A percentile compares a stretch with the other conserved stretches of the same genome.
These are phyloP conservation scores for Rhagonycha fulva DNA, from an alignment of 2,888 invertebrate species.

Conservation along the genomic window DNA sequence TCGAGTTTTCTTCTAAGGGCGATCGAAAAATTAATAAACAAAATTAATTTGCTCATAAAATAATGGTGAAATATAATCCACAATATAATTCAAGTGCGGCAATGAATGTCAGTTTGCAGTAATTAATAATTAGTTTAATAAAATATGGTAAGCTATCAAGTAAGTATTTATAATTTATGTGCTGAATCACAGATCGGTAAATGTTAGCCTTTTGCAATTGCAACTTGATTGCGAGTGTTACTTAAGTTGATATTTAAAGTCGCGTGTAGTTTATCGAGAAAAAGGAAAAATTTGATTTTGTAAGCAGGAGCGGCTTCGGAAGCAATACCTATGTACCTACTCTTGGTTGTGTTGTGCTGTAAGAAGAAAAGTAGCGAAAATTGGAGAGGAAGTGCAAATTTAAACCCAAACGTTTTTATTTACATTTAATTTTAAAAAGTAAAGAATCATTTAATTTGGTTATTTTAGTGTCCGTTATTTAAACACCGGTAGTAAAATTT, in stretches of 20 bases:
- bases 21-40: neutral
- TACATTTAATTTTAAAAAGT: neutral
- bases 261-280: neutral
- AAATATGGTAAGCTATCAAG: constrained; percentile 2
- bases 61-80: constrained; percentile 1
- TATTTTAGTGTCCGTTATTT: neutral
- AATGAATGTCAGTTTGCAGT: constrained; percentile 6
- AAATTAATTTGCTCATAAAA: neutral
- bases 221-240: neutral
- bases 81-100: constrained; percentile 2
- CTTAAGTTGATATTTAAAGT: neutral
- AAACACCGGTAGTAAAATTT: neutral
- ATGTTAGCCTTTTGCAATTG: neutral
- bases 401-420: neutral
- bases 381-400: neutral
- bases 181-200: neutral
- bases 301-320: neutral
- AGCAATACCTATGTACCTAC: too few species aligned
- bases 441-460: neutral
- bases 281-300: neutral
- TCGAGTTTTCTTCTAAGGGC: neutral
- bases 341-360: neutral
- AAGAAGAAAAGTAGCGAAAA: neutral
- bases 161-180: neutral
- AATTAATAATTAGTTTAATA: constrained; percentile 8